These are phyloP conservation scores for Poecilia latipinna DNA, from an alignment of 2,113 vertebrate species.

Conservation along the genomic window DNA sequence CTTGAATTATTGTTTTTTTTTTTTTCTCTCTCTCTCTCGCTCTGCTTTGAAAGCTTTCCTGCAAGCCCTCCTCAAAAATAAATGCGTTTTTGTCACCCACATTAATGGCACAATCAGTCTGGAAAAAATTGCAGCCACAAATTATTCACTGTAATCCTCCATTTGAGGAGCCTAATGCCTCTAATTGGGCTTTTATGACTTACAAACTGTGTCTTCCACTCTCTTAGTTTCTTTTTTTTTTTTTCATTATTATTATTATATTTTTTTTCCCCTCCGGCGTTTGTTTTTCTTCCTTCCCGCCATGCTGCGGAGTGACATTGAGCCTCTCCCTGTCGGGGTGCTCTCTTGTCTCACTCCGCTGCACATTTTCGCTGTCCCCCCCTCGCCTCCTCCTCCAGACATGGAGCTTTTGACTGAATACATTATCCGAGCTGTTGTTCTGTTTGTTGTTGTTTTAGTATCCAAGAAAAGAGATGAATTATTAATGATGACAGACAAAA, in stretches of 20 bases:
- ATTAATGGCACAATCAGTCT: constrained; percentile 64
- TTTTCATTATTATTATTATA: constrained; percentile 1
- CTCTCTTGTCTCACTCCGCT: constrained; percentile 79
- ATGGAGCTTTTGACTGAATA: constrained; percentile 79
- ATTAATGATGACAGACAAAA: constrained; percentile 74
- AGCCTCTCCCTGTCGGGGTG: constrained; percentile 78
- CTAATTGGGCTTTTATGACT: constrained; percentile 80
- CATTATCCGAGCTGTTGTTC: constrained; percentile 79
- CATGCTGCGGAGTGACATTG: constrained; percentile 73
- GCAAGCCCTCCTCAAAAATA: constrained; percentile 37
- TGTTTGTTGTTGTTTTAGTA: constrained; percentile 80
- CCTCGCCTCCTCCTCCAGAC: constrained; percentile 60
- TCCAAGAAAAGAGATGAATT: constrained; percentile 75
- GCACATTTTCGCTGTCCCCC: constrained; percentile 71
- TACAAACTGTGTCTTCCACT: constrained; percentile 70
- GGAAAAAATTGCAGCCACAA: constrained; percentile 64
- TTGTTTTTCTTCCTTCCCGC: constrained; percentile 76
- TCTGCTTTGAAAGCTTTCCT: constrained; percentile 60
- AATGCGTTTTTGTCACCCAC: constrained; percentile 50
- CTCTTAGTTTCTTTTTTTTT: constrained; percentile 15
- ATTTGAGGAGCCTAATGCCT: constrained; percentile 66
- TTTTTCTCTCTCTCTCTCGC: too few relatives aligned
- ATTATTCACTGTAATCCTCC: constrained; percentile 74
- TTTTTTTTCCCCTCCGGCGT: constrained; percentile 58
- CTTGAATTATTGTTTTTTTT: constrained; percentile 66